Base-by-base conservation (phyloP, 2,888 invertebrate genomes). In the Alviniconcha strummeri region DNA sequence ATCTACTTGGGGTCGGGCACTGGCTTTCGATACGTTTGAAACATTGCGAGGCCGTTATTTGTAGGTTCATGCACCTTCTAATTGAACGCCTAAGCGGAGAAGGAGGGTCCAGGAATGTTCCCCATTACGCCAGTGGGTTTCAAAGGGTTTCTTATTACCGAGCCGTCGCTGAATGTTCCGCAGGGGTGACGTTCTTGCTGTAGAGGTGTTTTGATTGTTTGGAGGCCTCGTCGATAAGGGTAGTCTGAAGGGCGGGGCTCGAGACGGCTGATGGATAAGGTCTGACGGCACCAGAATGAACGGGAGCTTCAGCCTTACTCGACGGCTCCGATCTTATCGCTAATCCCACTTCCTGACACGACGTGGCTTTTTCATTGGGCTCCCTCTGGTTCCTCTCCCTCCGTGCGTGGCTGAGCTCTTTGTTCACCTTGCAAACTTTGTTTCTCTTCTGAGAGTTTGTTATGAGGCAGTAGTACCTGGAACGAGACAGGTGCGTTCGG, bases 261-360 rank as follows among this genome's bases (percentile, higher is more conserved):
- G 80, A 13, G 64, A 15, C 55, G 55, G 80, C 67, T 67, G 80
- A 67, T 69, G 67, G 80, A 69, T 80, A 80, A 69, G 69, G 64
- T 80, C 55, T 80, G 80, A 80, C 80, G 69, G 69, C 55, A 9
- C n/a, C 69, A 80, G 36, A 80, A 80, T 69, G 80, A 69, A 19
- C n/a, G 36, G 19, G 57, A 60, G 78, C 64, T 15, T 78, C 78
- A 57, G 64, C 19, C 57, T 64, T 57, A 60, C 80, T 5, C 69
- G 8, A 15, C 56, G 69, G 80, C 55, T 69, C 80, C 69, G 80
- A 80, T 80, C 69, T 67, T 80, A 80, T 80, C 80, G 67, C 80
- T 60, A 13, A 36, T 60, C 64, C 55, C 54, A 9, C 56, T 36
- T 55, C 80, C 80, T 80, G 80, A 80, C 80, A 79, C 64, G 67